Base-by-base conservation (phyloP, 2,113 vertebrate genomes). In the Bostrychus sinensis region DNA sequence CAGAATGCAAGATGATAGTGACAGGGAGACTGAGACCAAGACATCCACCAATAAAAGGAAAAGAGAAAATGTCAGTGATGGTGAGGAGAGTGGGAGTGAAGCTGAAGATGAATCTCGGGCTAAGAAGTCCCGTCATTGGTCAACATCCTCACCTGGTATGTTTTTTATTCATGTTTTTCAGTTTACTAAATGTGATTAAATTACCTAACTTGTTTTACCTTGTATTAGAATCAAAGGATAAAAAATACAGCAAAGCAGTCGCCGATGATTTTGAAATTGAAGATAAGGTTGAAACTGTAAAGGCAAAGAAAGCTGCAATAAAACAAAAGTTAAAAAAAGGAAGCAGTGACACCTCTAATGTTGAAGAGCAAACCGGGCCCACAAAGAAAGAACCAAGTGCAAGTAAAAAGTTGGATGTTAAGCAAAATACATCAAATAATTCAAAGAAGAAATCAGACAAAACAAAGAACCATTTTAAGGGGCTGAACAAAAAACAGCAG, bases 11-110 rank as follows among this genome's bases (percentile, higher is more conserved):
- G 83, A 82, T 4, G 16, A 58, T 3, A 72, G 63, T 51, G 85
- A 30, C 37, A 75, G 68, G 32, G 72, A 90, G 20, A 28, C 54
- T 14, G 89, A 79, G 56, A 66, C 8, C 30, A 50, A 22, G 7
- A 63, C 55, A 17, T 7, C 60, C 3, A 58, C 59, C 16, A 86
- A 60, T 9, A 92, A 91, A 78, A 86, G 91, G 14, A 92, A 90
- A 66, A 83, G 89, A 57, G 67, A 66, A 17, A 50, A 78, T 4
- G 79, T 76, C 7, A 70, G 58, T 5, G 69, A 83, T 1, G 72
- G 82, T n/a, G 54, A 14, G 28, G 16, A 34, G 7, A 68, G 56
- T 55, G 71, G 32, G 16, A 12, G 28, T 37, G 81, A 83, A 56
- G 51, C 51, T 26, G 81, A 83, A 48, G 42, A 57, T 48, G 38